Percentiles rank a stretch among this genome's conserved stretches.
phyloP scores from a whole-genome alignment of 2,797 vertebrate genomes.

The Bovichtus variegatus region DNA sequence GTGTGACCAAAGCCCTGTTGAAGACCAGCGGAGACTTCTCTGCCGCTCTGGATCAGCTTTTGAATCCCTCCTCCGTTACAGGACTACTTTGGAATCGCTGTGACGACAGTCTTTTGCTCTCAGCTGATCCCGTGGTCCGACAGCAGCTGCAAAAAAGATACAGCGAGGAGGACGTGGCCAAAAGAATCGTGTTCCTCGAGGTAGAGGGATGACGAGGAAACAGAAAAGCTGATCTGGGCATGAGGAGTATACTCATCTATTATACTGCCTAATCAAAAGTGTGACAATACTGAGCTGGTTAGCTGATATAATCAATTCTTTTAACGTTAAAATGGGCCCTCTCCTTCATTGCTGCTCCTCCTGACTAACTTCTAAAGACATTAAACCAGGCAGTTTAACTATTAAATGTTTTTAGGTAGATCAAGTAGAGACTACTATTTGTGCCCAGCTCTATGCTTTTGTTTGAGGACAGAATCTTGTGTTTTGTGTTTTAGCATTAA shows the following conservation, averaged over 20 bases:
- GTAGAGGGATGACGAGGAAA: constrained; percentile 44
- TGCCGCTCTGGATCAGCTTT: constrained; percentile 81
- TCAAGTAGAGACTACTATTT: neutral
- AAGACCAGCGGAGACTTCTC: constrained; percentile 90
- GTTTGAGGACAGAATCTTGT: neutral
- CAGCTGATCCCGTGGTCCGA: constrained; percentile 39
- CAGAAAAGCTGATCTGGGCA: neutral
- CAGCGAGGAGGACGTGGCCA: constrained; percentile 73
- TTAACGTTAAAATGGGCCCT: neutral
- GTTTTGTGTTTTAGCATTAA: constrained; percentile 8
- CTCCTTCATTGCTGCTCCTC: neutral
- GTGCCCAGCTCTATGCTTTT: neutral
- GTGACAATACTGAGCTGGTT: too few species aligned
- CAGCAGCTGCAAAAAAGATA: constrained; percentile 77
- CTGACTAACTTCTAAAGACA: neutral
- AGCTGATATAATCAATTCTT: neutral
- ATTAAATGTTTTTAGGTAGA: neutral
- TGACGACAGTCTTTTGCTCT: constrained; percentile 75
- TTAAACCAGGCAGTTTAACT: neutral
- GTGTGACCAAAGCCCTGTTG: constrained; percentile 91
- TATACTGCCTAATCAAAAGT: rapidly evolving
- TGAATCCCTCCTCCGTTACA: constrained; percentile 31
- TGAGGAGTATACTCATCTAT: neutral
- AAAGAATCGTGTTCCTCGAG: constrained; percentile 78
- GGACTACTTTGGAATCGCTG: constrained; percentile 69